Base-by-base conservation (phyloP, 37 sponge, comb jelly and placozoan species). In the Oscarella lobularis region DNA sequence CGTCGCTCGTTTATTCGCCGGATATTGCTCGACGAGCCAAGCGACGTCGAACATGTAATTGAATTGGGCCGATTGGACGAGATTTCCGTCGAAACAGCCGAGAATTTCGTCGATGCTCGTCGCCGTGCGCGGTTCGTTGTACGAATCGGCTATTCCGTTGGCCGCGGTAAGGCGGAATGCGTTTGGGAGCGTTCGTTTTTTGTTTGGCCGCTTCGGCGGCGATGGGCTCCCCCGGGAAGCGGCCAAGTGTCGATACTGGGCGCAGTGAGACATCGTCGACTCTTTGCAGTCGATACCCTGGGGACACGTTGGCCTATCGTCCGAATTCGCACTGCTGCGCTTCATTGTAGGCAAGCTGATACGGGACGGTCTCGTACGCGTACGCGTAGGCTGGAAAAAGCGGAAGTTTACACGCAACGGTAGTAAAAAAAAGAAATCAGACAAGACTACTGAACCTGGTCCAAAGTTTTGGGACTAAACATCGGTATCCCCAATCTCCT, bases 1-100 rank as follows among this genome's bases (percentile, higher is more conserved):
- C 30, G 37, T 76, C 31, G 80, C 84, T 41, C 14, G 37, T 38
- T n/a, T 35, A 41, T 34, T 76, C 34, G 73, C 76, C 69, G 87
- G 85, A 36, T 89, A 89, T 73, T 95, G 92, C 71, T 91, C 81
- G 27, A 95, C 2, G 38, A 95, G 32, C 96, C 96, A 95, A 1
- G 78, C 76, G 3, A 95, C 66, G 41, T 95, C 96, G 40, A 95
- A 79, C 82, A 92, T 66, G 81, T 89, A 95, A 70, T 86, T 95
- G 79, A 95, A 95, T 78, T 89, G 90, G 72, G 84, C 87, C 39
- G 91, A 90, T 1, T 75, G 66, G 2, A 83, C 73, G 33, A 90
- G 69, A 37, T 90, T 80, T 67, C 91, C 87, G 79, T 76, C 67
- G 14, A 71, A 60, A 6, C 74, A 55, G 33, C 73, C 39, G 29